Evolutionary conservation across 1,140 invertebrate genomes (phyloP), one percentile per base, ranked within the genome.

Genomic region (Anagrus nilaparvatae): DNA sequence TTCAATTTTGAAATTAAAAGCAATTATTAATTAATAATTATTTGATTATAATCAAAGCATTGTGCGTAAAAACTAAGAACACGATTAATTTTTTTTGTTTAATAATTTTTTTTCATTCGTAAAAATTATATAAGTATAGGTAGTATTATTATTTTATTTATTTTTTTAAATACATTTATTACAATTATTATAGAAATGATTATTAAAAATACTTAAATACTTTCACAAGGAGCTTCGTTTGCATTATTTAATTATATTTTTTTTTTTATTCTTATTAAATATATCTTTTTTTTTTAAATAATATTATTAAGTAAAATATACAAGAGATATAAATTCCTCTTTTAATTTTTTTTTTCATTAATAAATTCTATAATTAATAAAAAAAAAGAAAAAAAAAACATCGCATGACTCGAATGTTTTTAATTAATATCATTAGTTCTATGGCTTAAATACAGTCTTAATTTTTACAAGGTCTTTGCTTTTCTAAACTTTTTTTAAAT

Each of bases 381-480:
- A n/a, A n/a, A n/a, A n/a, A n/a, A n/a, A n/a, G n/a, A n/a, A n/a
- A n/a, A n/a, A 43, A 35, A 32, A 46, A 41, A 47, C 31, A 36
- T 49, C 46, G 38, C 54, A 51, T 57, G 55, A 57, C 51, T 57
- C 52, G 40, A 43, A 50, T 48, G 39, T 35, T 48, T 46, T 46
- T 40, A 34, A 43, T 45, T 55, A 56, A 56, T 57, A 59, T 55
- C 47, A 53, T 58, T 56, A 61, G 50, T 56, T 59, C 51, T 58
- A 58, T 58, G 59, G 54, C 54, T 58, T 57, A 52, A 49, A 53
- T 49, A 61, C 55, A 61, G 59, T 61, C 59, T 61, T 61, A 54
- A 55, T 53, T 54, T 53, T 52, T 40, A 10, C 52, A 56, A 52
- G 49, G 48, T 55, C 41, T 46, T 42, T 23, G 23, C 39, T 45